Evolutionary conservation across 92 coral and sea anemone genomes (phyloP).

Genomic region (Epizoanthus rinbou): DNA sequence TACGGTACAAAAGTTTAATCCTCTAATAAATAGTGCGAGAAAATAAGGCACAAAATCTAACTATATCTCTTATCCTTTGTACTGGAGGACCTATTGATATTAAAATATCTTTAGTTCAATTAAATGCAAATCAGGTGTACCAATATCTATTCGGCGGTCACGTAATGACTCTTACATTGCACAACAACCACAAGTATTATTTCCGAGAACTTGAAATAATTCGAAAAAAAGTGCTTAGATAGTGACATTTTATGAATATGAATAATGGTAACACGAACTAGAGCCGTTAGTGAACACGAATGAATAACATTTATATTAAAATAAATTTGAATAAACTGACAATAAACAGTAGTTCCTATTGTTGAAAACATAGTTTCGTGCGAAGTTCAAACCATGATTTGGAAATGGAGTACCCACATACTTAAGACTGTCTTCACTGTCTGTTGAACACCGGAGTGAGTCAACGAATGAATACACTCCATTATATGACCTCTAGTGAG

Average conservation of each 20-base stretch:
- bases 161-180: slow-evolving; percentile 23
- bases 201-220: not conserved
- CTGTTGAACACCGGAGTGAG: slow-evolving; percentile 5
- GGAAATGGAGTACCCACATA: not conserved
- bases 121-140: not conserved
- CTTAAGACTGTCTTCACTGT: slow-evolving; percentile 6
- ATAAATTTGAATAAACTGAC: not conserved
- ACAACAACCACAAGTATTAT: not conserved
- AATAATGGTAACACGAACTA: not conserved
- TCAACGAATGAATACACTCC: slow-evolving; percentile 3
- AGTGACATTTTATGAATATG: not conserved
- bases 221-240: not conserved
- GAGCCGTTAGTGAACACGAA: not conserved
- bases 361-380: slow-evolving; percentile 3
- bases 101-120: not conserved
- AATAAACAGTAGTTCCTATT: not conserved
- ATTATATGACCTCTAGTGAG: not conserved
- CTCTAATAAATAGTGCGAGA: no score
- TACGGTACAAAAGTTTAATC: no score
- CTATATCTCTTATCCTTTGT: no score
- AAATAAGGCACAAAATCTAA: no score
- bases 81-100: not conserved
- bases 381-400: not conserved
- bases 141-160: slow-evolving; percentile 14
- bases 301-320: not conserved